A percentile compares a stretch with the other conserved stretches of the same genome.
Conservation (phyloP, 2,797 vertebrate genomes). For the Eutrigla gurnardus region DNA sequence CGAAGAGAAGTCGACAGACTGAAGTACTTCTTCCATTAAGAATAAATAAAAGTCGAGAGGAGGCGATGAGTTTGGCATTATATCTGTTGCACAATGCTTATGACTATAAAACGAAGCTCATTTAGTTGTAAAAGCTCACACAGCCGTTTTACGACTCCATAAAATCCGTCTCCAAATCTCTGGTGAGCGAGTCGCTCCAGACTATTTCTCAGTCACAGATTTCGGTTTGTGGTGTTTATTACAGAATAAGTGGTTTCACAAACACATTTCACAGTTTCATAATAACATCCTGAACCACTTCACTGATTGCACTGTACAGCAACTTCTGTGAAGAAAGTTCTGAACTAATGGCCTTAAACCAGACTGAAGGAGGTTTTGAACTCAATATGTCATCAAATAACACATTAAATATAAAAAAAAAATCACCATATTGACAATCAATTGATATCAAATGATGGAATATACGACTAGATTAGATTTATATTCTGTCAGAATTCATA, state of each 20-base stretch:
- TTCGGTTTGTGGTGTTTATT: slow-evolving; percentile 10
- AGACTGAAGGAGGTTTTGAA: background rate
- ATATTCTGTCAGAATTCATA: background rate
- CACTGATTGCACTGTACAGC: background rate
- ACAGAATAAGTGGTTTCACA: slow-evolving; percentile 1
- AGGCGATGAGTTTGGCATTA: slow-evolving; percentile 26
- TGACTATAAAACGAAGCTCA: slow-evolving; percentile 49
- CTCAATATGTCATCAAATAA: background rate
- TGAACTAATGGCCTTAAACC: background rate
- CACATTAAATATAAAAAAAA: too few relatives aligned
- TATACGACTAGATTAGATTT: background rate
- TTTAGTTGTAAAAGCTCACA: slow-evolving; percentile 48
- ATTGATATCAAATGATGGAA: background rate
- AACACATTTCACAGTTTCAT: slow-evolving; percentile 10
- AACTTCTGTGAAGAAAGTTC: slow-evolving; percentile 17
- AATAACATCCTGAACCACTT: slow-evolving; percentile 1
- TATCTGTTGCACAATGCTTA: slow-evolving; percentile 38
- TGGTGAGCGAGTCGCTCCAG: slow-evolving; percentile 20
- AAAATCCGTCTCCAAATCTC: slow-evolving; percentile 33
- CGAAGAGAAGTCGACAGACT: slow-evolving; percentile 15
- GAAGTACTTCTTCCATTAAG: slow-evolving; percentile 22
- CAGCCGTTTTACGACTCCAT: slow-evolving; percentile 45
- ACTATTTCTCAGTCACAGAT: slow-evolving; percentile 12
- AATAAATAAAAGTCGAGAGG: slow-evolving; percentile 20
- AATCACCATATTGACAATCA: too few relatives aligned